Evolutionary conservation across 2,797 vertebrate species (phyloP).

Genomic region (Manis pentadactyla): DNA sequence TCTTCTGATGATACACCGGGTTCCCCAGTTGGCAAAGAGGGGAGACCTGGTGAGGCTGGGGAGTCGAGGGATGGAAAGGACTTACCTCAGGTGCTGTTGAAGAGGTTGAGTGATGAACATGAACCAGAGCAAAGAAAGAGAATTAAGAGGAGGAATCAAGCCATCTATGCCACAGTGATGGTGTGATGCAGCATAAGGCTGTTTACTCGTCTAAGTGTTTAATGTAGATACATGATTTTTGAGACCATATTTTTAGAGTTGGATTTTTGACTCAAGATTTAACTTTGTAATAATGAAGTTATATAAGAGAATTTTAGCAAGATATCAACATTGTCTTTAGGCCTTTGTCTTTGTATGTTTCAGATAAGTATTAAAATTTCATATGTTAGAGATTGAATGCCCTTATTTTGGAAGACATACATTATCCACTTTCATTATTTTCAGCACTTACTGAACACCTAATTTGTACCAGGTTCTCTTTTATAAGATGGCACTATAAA

Average conservation of each 20-base stretch:
- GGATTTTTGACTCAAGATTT: constrained; percentile 64
- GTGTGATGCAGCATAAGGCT: constrained; percentile 77
- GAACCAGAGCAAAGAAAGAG: constrained; percentile 87
- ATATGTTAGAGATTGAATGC: constrained; percentile 51
- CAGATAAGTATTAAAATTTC: constrained; percentile 72
- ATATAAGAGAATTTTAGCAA: constrained; percentile 28
- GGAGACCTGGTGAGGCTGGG: constrained; percentile 70
- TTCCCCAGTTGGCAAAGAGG: constrained; percentile 80
- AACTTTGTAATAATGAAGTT: constrained; percentile 75
- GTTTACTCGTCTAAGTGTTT: background rate
- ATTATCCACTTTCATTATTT: constrained; percentile 29
- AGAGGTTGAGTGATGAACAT: constrained; percentile 89
- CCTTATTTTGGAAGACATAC: constrained; percentile 2
- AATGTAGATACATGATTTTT: constrained; percentile 16
- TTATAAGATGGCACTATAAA: background rate
- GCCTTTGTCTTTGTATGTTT: constrained; percentile 76
- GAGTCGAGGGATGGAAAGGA: constrained; percentile 79
- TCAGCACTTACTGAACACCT: background rate
- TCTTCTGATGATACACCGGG: constrained; percentile 86
- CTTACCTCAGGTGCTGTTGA: constrained; percentile 83
- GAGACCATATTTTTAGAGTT: constrained; percentile 66
- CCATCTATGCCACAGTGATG: constrained; percentile 91
- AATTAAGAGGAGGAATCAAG: constrained; percentile 97
- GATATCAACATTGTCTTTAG: constrained; percentile 55
- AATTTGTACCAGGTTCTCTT: background rate